Evolutionary conservation across 2,797 vertebrate species (phyloP), one percentile per base, ranked within the genome.

Genomic region (Tamandua tetradactyla): DNA sequence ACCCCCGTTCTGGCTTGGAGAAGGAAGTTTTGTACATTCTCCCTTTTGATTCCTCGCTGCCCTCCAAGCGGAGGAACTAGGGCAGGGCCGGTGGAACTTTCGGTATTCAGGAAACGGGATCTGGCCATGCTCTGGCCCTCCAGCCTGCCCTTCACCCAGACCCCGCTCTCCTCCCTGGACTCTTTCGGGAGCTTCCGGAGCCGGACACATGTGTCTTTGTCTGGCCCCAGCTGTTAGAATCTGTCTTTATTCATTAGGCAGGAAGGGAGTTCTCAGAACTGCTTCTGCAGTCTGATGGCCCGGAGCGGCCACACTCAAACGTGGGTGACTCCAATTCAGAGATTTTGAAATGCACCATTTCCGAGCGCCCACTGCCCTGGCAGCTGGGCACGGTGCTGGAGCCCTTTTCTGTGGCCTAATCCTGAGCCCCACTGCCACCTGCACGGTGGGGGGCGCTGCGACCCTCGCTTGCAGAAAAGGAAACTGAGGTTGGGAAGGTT

Each of bases 161-260:
- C 81, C 78, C 62, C 93, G n/a, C 89, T 62, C 76, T 72, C 80
- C 68, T 76, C 61, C 74, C 86, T n/a, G 14, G 84, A 81, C 88
- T 87, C 97, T 96, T 97, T 96, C 84, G 82, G 96, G 98, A 98
- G 94, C 96, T 98, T 97, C 97, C 93, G 97, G 96, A 97, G 85
- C 86, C 79, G 96, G 97, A 98, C 97, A 96, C 95, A 96, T 95
- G 97, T 95, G 95, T 92, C 95, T 97, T 95, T 97, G 97, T 96
- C 84, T 84, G 92, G 88, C 40, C 97, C 97, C 97, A 98, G 97
- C 97, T 98, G 97, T 97, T 97, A 93, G 95, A 96, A 95, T 97
- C 97, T 97, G 97, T 97, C 96, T 95, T 96, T 93, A 71, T 97
- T 97, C 96, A 94, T 96, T 93, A 97, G 93, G 96, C 92, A 97